These are phyloP conservation scores for Elaphurus davidianus DNA, from an alignment of 2,113 vertebrate species.

Conservation along the genomic window DNA sequence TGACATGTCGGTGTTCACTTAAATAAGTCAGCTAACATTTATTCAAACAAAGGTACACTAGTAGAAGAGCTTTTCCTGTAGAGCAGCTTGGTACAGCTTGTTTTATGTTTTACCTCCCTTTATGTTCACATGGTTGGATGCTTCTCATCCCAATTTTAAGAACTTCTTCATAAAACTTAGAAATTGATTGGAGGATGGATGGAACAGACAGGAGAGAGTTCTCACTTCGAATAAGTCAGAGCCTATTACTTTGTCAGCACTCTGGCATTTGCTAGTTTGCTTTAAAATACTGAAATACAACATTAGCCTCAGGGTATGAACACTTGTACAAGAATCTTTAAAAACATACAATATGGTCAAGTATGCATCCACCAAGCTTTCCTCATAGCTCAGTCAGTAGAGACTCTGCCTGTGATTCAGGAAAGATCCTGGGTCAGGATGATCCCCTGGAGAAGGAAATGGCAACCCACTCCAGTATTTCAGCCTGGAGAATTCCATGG, in stretches of 20 bases:
- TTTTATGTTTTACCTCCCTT: background rate
- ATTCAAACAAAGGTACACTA: background rate
- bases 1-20: background rate
- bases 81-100: background rate
- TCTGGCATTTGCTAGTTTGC: background rate
- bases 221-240: background rate
- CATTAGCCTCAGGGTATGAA: background rate
- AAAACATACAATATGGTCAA: background rate
- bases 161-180: slow-evolving; percentile 14
- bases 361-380: background rate
- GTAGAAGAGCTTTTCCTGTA: background rate
- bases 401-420: background rate
- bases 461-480: background rate
- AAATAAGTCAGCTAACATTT: slow-evolving; percentile 6
- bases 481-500: background rate
- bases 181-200: background rate
- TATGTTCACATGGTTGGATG: background rate
- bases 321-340: background rate
- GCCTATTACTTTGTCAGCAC: background rate
- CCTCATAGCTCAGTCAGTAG: background rate
- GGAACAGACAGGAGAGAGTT: background rate
- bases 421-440: background rate
- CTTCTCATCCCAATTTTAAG: background rate
- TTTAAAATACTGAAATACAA: background rate
- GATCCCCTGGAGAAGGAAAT: background rate